Conservation (phyloP, 2,113 vertebrate genomes). For the Psittacus erithacus region DNA sequence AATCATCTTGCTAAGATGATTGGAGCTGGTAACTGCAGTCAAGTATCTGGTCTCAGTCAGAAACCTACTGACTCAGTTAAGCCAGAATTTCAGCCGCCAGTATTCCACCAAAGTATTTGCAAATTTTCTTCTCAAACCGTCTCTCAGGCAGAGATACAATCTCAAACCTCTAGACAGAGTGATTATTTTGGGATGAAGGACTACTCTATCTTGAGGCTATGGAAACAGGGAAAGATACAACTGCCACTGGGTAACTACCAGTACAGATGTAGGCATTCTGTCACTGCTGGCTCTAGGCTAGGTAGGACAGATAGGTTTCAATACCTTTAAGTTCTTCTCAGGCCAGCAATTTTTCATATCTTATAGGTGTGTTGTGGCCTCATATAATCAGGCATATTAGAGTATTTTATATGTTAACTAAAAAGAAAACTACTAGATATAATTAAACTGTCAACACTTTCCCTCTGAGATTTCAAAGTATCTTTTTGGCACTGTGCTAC, state of each 20-base stretch:
- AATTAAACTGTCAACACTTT: neutral
- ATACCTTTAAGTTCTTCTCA: neutral
- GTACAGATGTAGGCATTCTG: neutral
- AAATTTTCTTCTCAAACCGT: neutral
- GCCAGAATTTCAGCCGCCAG: neutral
- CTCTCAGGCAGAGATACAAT: neutral
- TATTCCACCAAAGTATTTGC: neutral
- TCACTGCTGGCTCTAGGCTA: neutral
- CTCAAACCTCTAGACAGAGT: neutral
- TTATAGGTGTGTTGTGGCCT: neutral
- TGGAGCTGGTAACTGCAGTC: neutral
- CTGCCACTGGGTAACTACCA: neutral
- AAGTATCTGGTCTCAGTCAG: neutral
- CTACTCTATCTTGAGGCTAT: neutral
- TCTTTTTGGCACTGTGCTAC: neutral
- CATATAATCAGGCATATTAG: neutral
- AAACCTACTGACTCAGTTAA: neutral
- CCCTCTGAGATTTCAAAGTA: neutral
- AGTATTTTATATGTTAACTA: neutral
- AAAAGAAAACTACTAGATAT: neutral
- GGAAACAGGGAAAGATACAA: neutral
- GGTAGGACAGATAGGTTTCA: neutral
- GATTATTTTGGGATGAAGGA: neutral
- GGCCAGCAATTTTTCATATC: neutral
- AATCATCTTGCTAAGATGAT: neutral